A percentile compares a stretch with the other conserved stretches of the same genome.
Evolutionary conservation across 2,797 vertebrate genomes (phyloP).

Genomic region (Xerus rutilus): DNA sequence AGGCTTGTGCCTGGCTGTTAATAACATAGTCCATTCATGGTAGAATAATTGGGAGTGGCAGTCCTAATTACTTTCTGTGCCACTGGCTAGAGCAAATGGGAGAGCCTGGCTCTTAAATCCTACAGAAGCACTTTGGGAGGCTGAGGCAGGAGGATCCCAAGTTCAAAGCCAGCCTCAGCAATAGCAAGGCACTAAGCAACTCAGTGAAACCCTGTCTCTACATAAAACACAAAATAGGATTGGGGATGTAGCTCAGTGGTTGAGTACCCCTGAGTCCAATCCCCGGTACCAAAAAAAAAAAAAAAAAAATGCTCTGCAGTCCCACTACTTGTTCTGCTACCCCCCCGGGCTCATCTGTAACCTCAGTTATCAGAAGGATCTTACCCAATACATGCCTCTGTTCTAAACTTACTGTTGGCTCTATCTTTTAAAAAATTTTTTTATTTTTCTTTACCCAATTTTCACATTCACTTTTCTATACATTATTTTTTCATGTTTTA

Average conservation of each 20-base stretch:
- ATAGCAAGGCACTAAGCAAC: too few species aligned
- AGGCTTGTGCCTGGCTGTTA: not conserved
- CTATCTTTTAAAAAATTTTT: not conserved
- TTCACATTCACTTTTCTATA: conserved; percentile 2
- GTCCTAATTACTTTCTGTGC: not conserved
- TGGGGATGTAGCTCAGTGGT: too few species aligned
- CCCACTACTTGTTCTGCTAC: not conserved
- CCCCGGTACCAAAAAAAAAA: too few species aligned
- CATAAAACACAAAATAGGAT: too few species aligned
- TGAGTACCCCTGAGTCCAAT: too few species aligned
- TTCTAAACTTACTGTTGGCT: not conserved
- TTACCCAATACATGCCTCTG: not conserved
- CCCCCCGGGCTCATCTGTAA: not conserved
- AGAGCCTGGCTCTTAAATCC: not conserved
- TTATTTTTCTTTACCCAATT: not conserved
- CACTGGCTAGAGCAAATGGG: not conserved
- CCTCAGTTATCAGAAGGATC: not conserved
- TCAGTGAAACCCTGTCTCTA: too few species aligned
- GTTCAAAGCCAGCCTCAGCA: too few species aligned
- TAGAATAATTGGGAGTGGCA: not conserved
- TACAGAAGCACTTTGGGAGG: too few species aligned
- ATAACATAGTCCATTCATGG: conserved; percentile 14
- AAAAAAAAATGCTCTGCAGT: not conserved
- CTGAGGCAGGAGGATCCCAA: too few species aligned
- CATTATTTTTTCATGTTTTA: not conserved